These are phyloP conservation scores for Melolontha melolontha DNA, from an alignment of 2,888 invertebrate species.

Conservation along the genomic window DNA sequence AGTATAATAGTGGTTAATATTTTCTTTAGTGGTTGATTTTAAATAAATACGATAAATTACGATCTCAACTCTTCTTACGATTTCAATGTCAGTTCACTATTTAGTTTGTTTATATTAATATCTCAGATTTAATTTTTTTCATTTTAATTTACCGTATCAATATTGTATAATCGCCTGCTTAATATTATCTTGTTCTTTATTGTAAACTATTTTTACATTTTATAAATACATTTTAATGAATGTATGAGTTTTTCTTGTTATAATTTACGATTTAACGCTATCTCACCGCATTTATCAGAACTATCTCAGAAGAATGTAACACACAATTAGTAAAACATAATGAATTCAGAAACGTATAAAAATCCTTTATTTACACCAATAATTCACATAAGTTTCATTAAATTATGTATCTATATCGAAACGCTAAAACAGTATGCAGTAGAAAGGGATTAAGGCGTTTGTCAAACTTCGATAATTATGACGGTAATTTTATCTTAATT, in stretches of 20 bases:
- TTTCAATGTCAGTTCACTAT: no score
- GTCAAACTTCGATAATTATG: slow-evolving; percentile 39
- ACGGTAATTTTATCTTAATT: slow-evolving; percentile 39
- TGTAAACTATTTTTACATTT: no score
- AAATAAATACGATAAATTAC: no score
- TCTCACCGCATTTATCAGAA: slow-evolving; percentile 9
- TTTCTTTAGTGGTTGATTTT: no score
- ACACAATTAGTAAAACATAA: slow-evolving; percentile 17
- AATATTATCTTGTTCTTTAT: no score
- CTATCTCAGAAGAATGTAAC: neutral
- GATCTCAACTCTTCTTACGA: no score
- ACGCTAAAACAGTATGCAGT: neutral
- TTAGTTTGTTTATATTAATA: no score
- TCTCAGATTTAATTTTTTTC: no score
- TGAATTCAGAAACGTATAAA: slow-evolving; percentile 27
- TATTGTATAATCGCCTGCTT: no score
- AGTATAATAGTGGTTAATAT: no score
- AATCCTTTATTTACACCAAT: slow-evolving; percentile 7
- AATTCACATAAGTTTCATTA: slow-evolving; percentile 3
- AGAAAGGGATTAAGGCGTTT: slow-evolving; percentile 26
- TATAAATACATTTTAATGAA: no score
- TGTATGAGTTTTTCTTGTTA: neutral
- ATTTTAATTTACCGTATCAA: no score
- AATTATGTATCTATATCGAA: slow-evolving; percentile 25
- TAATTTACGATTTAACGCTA: slow-evolving; percentile 6